Evolutionary conservation across 2,113 vertebrate species (phyloP).

Genomic region (Holacanthus passer): DNA sequence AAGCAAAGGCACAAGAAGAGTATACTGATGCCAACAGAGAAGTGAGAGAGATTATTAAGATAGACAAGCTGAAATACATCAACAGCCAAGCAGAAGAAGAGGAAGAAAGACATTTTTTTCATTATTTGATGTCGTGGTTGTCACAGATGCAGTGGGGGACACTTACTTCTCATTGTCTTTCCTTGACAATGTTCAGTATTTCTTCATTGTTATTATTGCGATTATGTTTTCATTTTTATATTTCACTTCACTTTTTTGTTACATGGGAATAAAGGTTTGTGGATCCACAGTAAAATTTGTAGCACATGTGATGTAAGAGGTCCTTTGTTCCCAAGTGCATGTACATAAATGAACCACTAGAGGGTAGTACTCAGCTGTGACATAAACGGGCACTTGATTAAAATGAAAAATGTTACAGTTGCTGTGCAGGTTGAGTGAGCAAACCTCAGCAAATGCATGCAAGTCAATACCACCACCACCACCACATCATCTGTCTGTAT

Average conservation of each 20-base stretch:
- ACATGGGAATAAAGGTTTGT: not conserved
- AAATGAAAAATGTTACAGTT: not conserved
- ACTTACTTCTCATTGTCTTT: not conserved
- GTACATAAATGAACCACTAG: slow-evolving; percentile 28
- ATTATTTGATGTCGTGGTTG: not conserved
- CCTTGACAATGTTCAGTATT: not conserved
- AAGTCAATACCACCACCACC: not conserved
- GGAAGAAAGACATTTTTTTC: too few species aligned
- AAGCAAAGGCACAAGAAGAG: too few species aligned
- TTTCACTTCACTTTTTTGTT: not conserved
- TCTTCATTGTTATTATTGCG: not conserved
- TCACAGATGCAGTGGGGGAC: not conserved
- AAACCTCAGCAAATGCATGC: not conserved
- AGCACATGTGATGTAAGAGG: not conserved
- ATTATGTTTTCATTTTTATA: not conserved
- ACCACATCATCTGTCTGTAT: not conserved
- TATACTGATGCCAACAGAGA: too few species aligned
- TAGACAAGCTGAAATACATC: too few species aligned
- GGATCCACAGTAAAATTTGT: not conserved
- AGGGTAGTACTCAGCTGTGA: slow-evolving; percentile 22
- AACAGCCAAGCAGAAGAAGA: too few species aligned
- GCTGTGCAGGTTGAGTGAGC: not conserved
- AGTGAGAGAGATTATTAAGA: too few species aligned
- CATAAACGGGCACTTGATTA: not conserved
- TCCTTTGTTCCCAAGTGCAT: not conserved